A percentile compares a stretch with the other conserved stretches of the same genome.
phyloP scores from a whole-genome alignment of 2,113 vertebrate species.

The Lasiurus cinereus region DNA sequence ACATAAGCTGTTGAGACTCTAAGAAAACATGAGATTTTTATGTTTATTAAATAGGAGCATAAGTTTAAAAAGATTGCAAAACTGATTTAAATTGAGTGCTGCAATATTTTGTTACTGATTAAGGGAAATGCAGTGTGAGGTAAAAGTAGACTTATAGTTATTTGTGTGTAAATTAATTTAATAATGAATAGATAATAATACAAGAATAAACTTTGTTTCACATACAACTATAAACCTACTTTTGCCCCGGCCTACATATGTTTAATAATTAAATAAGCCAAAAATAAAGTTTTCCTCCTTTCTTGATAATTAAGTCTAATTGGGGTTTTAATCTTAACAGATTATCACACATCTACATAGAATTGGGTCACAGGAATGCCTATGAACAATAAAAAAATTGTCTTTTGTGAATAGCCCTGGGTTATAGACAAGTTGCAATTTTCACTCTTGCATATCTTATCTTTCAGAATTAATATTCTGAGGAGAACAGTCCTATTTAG shows the following conservation, averaged over 20 bases:
- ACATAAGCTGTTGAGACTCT: background rate
- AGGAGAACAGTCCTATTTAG: background rate
- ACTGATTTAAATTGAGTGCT: background rate
- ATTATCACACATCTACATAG: background rate
- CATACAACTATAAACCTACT: background rate
- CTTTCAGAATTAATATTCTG: background rate
- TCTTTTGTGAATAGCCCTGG: background rate
- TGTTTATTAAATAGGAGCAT: background rate
- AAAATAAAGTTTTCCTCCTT: conserved; percentile 27
- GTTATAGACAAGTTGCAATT: background rate
- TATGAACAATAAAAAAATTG: background rate
- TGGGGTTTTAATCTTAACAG: background rate
- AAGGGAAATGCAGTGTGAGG: background rate
- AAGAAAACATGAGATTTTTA: background rate
- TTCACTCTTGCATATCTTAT: background rate
- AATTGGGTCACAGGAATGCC: background rate
- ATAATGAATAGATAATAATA: background rate
- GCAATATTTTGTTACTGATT: background rate
- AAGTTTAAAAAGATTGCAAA: background rate
- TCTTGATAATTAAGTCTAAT: background rate
- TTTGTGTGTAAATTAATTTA: background rate
- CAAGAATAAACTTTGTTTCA: background rate
- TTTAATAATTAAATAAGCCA: conserved; percentile 39
- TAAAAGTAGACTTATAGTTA: background rate
- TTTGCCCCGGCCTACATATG: background rate